Base-by-base conservation (phyloP, 2,888 invertebrate genomes). In the Boloria selene region DNA sequence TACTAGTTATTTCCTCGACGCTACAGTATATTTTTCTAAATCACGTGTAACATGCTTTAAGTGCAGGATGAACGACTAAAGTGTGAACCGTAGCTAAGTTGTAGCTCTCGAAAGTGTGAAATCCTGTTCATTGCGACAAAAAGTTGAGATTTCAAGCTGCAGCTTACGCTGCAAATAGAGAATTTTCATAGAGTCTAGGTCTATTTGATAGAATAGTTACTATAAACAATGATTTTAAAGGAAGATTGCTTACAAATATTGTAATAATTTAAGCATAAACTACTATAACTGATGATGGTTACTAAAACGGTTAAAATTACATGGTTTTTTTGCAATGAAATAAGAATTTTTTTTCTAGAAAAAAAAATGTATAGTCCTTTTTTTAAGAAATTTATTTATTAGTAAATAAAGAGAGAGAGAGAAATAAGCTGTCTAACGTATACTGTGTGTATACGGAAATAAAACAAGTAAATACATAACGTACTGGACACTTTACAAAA, bases 51-150 rank as follows among this genome's bases (percentile, higher is more conserved):
- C 5, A 26, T 44, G 7, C 22, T 14, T 7, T 67, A 61, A 63
- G 60, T 69, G 55, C 64, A 45, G 61, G 59, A 64, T 66, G 49
- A 63, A 67, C 56, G 31, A 61, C 64, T 65, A 66, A 70, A 70
- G 71, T 72, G 73, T 70, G 80, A 83, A 85, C 81, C 78, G 77
- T 75, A 72, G 68, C 76, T 73, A 76, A 71, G 74, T 72, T 74
- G 76, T 75, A 79, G 78, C 76, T 78, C 78, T 77, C 72, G 74
- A 82, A 74, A 84, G 85, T 85, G 86, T 85, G 81, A 86, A 85
- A 79, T 78, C 76, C 74, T 82, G 84, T 82, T 69, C 70, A 65
- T 55, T 60, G 72, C 55, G 73, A 76, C 77, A 84, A 85, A 82
- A 85, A 83, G 73, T 82, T 80, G 67, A 76, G 77, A 62, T 53